Evolutionary conservation across 2,113 vertebrate genomes (phyloP), one percentile per base, ranked within the genome.

Genomic region (Anseranas semipalmata): DNA sequence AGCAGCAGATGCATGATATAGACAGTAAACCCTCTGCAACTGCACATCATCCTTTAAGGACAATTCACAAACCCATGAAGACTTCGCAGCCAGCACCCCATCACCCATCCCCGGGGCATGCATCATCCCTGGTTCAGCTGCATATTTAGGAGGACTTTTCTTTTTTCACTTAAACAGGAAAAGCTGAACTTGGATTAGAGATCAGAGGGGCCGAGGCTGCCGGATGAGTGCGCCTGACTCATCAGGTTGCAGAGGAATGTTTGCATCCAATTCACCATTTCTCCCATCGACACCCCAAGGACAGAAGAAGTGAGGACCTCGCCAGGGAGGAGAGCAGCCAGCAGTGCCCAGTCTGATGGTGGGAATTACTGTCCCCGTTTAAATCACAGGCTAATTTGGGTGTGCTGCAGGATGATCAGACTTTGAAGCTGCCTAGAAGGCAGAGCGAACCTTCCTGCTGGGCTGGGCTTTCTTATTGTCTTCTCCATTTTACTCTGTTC

Each of bases 201-300:
- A 20, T 84, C 17, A 9, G 73, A 93, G 50, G 12, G 20, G 30
- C 94, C 87, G 84, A 73, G 59, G 11, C 50, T 68, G 78, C 27
- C 0, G 0, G 67, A 41, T 2, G 15, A 60, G 67, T 13, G 7
- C 7, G 6, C 55, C 91, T 1, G 0, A 19, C 35, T 62, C 15
- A 46, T 48, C 18, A 46, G 65, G 35, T 22, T 15, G 8, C 2
- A 2, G 41, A 19, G 52, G 87, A 84, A 55, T 10, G 43, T 39
- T 79, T n/a, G n/a, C n/a, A 20, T 25, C 66, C 43, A 41, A 30
- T 24, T 53, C 6, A 1, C 0, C 0, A 14, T 32, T 80, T 76
- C 46, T 39, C 32, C 74, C 74, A 66, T 22, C 32, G 16, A 21
- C 20, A 74, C 20, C n/a, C 27, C 52, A 87, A 85, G 74, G 8